phyloP scores from a whole-genome alignment of 2,113 vertebrate species.

The Cyprinodon variegatus region DNA sequence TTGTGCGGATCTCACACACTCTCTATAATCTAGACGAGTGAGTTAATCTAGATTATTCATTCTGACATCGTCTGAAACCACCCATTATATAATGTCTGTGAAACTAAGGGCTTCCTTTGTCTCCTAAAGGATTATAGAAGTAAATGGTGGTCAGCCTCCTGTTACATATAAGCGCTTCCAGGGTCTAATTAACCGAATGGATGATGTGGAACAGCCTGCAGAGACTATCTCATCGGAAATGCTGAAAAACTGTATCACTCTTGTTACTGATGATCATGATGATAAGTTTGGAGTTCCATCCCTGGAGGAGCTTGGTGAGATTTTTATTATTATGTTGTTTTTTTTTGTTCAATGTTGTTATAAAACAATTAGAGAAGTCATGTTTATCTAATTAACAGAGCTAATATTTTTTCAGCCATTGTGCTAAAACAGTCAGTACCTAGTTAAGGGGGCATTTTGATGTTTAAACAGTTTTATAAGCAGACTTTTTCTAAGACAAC shows the following conservation, averaged over 20 bases:
- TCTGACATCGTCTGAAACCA: background rate
- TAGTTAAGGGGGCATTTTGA: no score
- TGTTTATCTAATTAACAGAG: no score
- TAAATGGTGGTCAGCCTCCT: slow-evolving; percentile 92
- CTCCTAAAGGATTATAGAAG: slow-evolving; percentile 87
- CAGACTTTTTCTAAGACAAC: no score
- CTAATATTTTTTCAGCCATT: no score
- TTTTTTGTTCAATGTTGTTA: background rate
- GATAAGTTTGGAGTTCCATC: slow-evolving; percentile 94
- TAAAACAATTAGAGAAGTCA: no score
- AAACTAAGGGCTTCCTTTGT: slow-evolving; percentile 25
- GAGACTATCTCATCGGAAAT: slow-evolving; percentile 88
- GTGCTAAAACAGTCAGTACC: no score
- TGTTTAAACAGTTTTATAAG: no score
- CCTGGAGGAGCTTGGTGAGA: slow-evolving; percentile 91
- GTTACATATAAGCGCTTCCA: slow-evolving; percentile 96
- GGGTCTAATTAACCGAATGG: slow-evolving; percentile 93
- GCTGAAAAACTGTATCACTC: slow-evolving; percentile 87
- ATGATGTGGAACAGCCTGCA: slow-evolving; percentile 86
- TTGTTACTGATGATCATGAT: slow-evolving; percentile 89
- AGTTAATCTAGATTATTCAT: slow-evolving; percentile 49
- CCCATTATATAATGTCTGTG: background rate
- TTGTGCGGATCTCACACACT: slow-evolving; percentile 91
- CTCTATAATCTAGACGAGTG: slow-evolving; percentile 93
- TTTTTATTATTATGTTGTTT: background rate